These are phyloP conservation scores for Aricia artaxerxes DNA, from an alignment of 2,888 invertebrate species.

Conservation along the genomic window DNA sequence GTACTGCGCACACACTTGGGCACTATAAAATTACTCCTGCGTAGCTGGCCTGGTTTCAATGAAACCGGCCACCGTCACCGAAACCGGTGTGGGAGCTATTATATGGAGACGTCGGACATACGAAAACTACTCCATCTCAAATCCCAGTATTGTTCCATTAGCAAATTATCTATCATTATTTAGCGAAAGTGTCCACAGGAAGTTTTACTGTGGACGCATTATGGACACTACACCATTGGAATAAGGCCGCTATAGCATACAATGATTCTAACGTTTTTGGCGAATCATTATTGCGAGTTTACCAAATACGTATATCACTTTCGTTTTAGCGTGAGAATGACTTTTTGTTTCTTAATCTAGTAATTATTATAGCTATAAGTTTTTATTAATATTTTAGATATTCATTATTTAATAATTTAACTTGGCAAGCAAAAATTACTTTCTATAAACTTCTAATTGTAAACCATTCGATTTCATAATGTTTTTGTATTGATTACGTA, in stretches of 20 bases:
- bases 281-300: slow-evolving; percentile 51
- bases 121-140: too few relatives aligned
- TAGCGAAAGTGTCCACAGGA: slow-evolving; percentile 53
- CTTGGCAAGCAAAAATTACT: not conserved
- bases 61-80: too few relatives aligned
- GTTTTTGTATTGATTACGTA: not conserved
- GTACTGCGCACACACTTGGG: too few relatives aligned
- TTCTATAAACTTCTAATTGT: not conserved
- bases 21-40: too few relatives aligned
- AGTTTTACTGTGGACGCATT: not conserved
- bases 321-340: slow-evolving; percentile 51
- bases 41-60: too few relatives aligned
- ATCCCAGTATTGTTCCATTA: slow-evolving; percentile 32
- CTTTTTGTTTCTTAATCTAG: slow-evolving; percentile 37
- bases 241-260: slow-evolving; percentile 48
- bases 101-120: too few relatives aligned
- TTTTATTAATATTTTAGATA: not conserved
- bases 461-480: not conserved
- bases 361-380: not conserved
- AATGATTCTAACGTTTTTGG: slow-evolving; percentile 58
- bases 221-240: not conserved
- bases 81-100: too few relatives aligned
- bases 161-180: slow-evolving; percentile 57
- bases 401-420: not conserved
- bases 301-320: slow-evolving; percentile 45